Conservation (phyloP, 2,888 invertebrate genomes). For the Spodoptera picta region DNA sequence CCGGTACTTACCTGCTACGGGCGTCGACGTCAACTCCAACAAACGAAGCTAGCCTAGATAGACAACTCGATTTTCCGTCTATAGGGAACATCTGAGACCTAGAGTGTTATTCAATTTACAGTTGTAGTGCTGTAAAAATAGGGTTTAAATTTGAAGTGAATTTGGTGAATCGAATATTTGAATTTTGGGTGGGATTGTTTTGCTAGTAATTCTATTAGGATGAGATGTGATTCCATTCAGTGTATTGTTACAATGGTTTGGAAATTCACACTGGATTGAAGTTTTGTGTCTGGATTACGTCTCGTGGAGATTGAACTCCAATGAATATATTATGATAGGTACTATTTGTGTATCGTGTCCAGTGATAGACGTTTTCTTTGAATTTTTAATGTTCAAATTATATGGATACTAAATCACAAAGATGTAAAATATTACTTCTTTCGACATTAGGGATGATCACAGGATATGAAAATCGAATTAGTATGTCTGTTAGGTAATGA, state of each 20-base stretch:
- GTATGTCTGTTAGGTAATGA: too few species aligned
- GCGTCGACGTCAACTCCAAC: slow-evolving; percentile 44
- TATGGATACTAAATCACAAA: too few species aligned
- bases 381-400: too few species aligned
- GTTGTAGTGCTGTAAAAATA: not conserved
- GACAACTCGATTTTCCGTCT: slow-evolving; percentile 50
- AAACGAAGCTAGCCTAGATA: slow-evolving; percentile 50
- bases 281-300: slow-evolving; percentile 6
- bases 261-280: slow-evolving; percentile 20
- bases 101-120: slow-evolving; percentile 19
- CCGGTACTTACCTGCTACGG: slow-evolving; percentile 46
- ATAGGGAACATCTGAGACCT: slow-evolving; percentile 35
- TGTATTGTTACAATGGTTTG: slow-evolving; percentile 29
- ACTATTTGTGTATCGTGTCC: not conserved
- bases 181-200: slow-evolving; percentile 58
- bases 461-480: too few species aligned
- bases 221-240: slow-evolving; percentile 36
- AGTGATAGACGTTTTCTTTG: too few species aligned
- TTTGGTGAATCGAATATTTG: slow-evolving; percentile 58
- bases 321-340: too few species aligned
- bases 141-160: slow-evolving; percentile 19
- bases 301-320: not conserved
- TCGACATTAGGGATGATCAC: too few species aligned
- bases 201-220: slow-evolving; percentile 57
- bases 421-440: too few species aligned